Conservation (phyloP, 2,888 invertebrate species). For the Pristionchus mayeri region DNA sequence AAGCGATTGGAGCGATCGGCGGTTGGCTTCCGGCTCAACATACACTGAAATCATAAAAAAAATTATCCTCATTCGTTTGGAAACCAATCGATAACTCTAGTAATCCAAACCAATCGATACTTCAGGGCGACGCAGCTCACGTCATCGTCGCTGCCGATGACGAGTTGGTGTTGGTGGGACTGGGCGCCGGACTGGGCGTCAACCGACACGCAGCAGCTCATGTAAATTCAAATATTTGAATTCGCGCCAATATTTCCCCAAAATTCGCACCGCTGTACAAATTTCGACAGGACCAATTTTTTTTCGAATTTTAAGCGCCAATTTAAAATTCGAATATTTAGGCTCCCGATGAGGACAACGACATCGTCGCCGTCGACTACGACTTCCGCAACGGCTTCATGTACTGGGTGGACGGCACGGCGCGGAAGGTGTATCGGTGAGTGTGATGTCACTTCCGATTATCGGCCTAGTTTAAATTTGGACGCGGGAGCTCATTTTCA, state of each 20-base stretch:
- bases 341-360: conserved; percentile 83
- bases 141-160: conserved; percentile 72
- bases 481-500: background rate
- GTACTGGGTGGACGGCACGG: conserved; percentile 90
- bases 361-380: conserved; percentile 89
- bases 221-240: conserved; percentile 31
- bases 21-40: background rate
- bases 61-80: too few species aligned
- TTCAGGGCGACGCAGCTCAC: conserved; percentile 61
- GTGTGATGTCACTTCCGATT: conserved; percentile 34
- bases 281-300: background rate
- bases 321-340: conserved; percentile 68
- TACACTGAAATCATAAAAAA: too few species aligned
- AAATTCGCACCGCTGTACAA: background rate
- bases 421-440: conserved; percentile 79
- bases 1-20: background rate
- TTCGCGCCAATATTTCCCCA: background rate
- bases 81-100: background rate
- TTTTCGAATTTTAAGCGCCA: background rate
- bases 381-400: conserved; percentile 83
- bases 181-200: conserved; percentile 67
- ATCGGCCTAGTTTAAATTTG: conserved; percentile 13
- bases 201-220: conserved; percentile 72
- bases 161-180: conserved; percentile 68
- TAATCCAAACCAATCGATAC: background rate